Percentiles rank a stretch among this genome's conserved stretches.
Conservation (phyloP, 2,888 invertebrate species). For the Athrips mouffetella region DNA sequence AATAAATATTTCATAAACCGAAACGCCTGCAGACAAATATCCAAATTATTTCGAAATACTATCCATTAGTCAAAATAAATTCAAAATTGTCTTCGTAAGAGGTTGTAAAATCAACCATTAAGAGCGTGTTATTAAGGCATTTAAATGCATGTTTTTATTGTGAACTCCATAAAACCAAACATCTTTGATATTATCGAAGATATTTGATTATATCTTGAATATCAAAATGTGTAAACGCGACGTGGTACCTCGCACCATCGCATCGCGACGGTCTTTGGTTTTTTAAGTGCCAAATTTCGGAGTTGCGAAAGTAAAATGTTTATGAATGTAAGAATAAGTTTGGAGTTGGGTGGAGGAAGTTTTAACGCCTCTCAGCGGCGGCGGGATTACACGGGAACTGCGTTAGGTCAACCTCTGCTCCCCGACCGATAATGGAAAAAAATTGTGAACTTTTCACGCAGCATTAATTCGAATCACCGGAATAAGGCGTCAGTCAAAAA, state of each 20-base stretch:
- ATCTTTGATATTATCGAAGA: constrained; percentile 18
- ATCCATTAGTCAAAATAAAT: constrained; percentile 19
- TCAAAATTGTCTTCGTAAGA: constrained; percentile 27
- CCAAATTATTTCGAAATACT: constrained; percentile 14
- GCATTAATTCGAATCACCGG: constrained; percentile 38
- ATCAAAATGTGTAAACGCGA: constrained; percentile 9
- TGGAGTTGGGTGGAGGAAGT: constrained; percentile 44
- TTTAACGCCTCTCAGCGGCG: constrained; percentile 54
- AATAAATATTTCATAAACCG: constrained; percentile 25
- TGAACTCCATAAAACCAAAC: constrained; percentile 17
- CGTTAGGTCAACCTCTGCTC: constrained; percentile 60
- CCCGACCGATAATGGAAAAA: constrained; percentile 55
- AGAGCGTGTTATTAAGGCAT: constrained; percentile 24
- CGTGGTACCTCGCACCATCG: constrained; percentile 7
- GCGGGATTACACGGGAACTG: constrained; percentile 68
- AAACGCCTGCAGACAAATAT: constrained; percentile 1
- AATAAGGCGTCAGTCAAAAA: constrained; percentile 24
- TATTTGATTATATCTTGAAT: constrained; percentile 15
- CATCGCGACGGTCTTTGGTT: constrained; percentile 12
- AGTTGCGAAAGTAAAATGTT: constrained; percentile 64
- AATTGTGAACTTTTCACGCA: constrained; percentile 51
- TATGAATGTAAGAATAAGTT: constrained; percentile 68
- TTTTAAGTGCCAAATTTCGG: constrained; percentile 52
- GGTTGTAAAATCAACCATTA: constrained; percentile 35
- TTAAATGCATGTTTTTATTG: constrained; percentile 18